phyloP scores from a whole-genome alignment of 64 coral and sea anemone species.

The Montipora efflorescens region DNA sequence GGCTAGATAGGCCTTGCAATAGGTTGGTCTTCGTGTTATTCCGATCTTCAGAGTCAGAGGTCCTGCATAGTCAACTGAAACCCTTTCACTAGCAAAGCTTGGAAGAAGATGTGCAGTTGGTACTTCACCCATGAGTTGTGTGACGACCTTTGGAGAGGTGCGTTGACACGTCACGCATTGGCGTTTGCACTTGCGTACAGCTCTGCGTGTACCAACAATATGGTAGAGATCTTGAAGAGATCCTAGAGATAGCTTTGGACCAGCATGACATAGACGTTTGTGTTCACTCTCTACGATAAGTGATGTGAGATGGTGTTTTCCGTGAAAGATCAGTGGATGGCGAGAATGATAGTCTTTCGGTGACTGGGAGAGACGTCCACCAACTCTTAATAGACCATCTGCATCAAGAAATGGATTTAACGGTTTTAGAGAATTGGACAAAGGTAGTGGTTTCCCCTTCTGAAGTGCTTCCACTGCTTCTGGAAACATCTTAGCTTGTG shows the following conservation, averaged over 20 bases:
- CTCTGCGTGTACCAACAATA: constrained; percentile 55
- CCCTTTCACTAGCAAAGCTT: constrained; percentile 45
- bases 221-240: constrained; percentile 3
- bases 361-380: constrained; percentile 51
- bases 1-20: constrained; percentile 64
- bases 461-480: constrained; percentile 17
- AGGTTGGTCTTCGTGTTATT: constrained; percentile 43
- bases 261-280: constrained; percentile 51
- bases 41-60: constrained; percentile 47
- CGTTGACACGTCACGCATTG: constrained; percentile 51
- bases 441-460: constrained; percentile 45
- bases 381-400: constrained; percentile 70
- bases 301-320: constrained; percentile 50
- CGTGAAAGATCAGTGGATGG: constrained; percentile 69
- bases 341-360: constrained; percentile 34
- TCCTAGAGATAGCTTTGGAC: constrained; percentile 64
- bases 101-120: constrained; percentile 40
- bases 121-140: constrained; percentile 58
- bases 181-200: constrained; percentile 28
- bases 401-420: constrained; percentile 73
- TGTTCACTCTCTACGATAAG: constrained; percentile 68
- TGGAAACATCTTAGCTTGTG: constrained; percentile 35
- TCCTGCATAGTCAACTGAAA: constrained; percentile 69
- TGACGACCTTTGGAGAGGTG: background rate
- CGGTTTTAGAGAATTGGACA: constrained; percentile 15